Conservation (phyloP, 2,113 vertebrate genomes). For the Salvelinus fontinalis region DNA sequence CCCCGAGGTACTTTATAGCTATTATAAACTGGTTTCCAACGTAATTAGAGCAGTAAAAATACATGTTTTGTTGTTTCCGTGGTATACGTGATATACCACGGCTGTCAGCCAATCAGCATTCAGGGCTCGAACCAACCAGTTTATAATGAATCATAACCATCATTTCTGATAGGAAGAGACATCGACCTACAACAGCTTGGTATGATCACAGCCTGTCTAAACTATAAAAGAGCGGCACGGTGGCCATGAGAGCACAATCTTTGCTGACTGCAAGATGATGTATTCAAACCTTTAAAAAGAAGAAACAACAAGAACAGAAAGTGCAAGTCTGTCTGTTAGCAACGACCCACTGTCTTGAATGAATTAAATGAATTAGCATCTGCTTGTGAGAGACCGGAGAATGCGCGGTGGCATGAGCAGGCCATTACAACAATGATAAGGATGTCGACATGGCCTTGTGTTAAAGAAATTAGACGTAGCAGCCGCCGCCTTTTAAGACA, state of each 20-base stretch:
- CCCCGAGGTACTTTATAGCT: too few species aligned
- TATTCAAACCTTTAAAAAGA: slow-evolving; percentile 33
- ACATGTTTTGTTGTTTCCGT: too few species aligned
- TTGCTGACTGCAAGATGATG: slow-evolving; percentile 37
- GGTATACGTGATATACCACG: too few species aligned
- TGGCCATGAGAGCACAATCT: slow-evolving; percentile 33
- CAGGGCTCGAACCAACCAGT: too few species aligned
- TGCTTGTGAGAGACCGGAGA: slow-evolving; percentile 48
- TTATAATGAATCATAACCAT: too few species aligned
- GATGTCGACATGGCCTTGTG: slow-evolving; percentile 61
- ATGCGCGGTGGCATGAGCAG: slow-evolving; percentile 67
- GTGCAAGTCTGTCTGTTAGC: slow-evolving; percentile 29
- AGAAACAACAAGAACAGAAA: slow-evolving; percentile 22
- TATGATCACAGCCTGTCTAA: too few species aligned
- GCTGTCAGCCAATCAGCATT: too few species aligned
- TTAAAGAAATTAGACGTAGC: slow-evolving; percentile 77
- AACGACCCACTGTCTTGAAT: slow-evolving; percentile 48
- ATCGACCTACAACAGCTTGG: too few species aligned
- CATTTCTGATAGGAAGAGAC: too few species aligned
- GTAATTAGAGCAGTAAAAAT: too few species aligned
- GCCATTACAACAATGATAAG: slow-evolving; percentile 67
- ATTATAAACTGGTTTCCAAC: too few species aligned
- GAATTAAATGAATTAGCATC: slow-evolving; percentile 75
- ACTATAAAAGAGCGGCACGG: too few species aligned
- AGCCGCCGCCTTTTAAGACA: slow-evolving; percentile 19